Percentiles rank a stretch among this genome's conserved stretches.
Evolutionary conservation across 2,113 vertebrate species (phyloP).

Genomic region (Pipra filicauda): DNA sequence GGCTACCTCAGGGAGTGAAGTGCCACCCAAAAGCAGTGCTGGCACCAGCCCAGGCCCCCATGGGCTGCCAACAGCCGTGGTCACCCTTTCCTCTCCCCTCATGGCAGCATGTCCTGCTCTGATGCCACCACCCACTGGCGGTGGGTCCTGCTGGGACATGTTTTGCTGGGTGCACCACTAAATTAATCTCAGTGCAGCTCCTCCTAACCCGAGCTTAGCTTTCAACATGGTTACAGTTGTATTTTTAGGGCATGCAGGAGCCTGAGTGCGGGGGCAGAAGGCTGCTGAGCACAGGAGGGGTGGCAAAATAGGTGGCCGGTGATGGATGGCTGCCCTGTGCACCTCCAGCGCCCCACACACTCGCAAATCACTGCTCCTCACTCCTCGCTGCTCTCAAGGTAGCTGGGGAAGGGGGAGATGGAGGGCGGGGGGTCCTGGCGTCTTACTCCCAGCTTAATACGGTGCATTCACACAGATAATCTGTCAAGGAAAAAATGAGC

Average conservation of each 20-base stretch:
- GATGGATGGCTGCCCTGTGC: neutral
- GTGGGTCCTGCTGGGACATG: neutral
- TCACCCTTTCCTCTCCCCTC: neutral
- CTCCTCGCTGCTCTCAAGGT: constrained; percentile 37
- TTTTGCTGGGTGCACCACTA: neutral
- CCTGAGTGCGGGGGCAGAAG: neutral
- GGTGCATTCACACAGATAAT: constrained; percentile 71
- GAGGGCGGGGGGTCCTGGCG: neutral
- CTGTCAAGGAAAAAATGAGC: constrained; percentile 71
- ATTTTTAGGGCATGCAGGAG: constrained; percentile 2
- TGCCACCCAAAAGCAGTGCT: neutral
- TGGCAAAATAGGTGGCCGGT: neutral
- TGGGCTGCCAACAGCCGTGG: fast-evolving
- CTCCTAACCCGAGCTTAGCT: neutral
- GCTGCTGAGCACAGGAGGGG: neutral
- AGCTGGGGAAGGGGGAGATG: constrained; percentile 7
- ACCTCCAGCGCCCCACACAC: neutral
- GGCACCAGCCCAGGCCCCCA: neutral
- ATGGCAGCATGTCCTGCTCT: neutral
- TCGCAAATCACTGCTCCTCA: constrained; percentile 23
- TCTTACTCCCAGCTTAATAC: constrained; percentile 52
- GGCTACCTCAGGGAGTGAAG: neutral
- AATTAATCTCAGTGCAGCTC: neutral
- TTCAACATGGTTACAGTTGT: neutral
- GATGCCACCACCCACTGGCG: neutral